These are phyloP conservation scores for Gisinianus flammeolus DNA, from an alignment of 2,888 invertebrate species.

Conservation along the genomic window DNA sequence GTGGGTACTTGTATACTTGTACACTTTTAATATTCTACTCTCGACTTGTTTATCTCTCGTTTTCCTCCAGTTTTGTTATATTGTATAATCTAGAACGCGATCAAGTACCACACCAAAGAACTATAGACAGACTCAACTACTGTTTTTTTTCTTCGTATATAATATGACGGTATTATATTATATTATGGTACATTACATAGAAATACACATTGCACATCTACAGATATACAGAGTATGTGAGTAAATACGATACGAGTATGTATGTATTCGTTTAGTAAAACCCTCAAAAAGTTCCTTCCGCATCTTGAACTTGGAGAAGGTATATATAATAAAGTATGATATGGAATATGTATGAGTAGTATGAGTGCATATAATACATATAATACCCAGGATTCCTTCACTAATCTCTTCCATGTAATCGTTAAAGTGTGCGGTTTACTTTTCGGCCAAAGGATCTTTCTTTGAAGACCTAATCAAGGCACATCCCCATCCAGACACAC, in stretches of 20 bases:
- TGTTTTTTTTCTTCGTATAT: not conserved
- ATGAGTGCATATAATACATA: not conserved
- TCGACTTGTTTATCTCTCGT: not conserved
- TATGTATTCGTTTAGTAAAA: not conserved
- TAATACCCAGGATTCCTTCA: conserved; percentile 13
- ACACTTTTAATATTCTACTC: not conserved
- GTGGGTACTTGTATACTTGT: too few relatives aligned
- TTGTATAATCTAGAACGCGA: not conserved
- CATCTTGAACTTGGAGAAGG: conserved; percentile 19
- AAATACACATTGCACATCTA: too few relatives aligned
- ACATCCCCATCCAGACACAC: not conserved
- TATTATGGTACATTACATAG: too few relatives aligned
- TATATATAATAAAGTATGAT: not conserved
- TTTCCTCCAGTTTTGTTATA: not conserved
- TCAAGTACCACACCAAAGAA: not conserved
- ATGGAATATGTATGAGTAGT: not conserved
- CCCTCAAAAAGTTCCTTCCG: conserved; percentile 30
- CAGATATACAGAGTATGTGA: too few relatives aligned
- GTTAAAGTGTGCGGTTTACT: conserved; percentile 55
- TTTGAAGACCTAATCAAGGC: conserved; percentile 29
- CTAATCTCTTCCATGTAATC: conserved; percentile 46
- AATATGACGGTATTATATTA: too few relatives aligned
- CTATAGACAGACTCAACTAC: not conserved
- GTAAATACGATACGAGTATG: too few relatives aligned
- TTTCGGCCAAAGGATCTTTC: conserved; percentile 41